phyloP scores from a whole-genome alignment of 2,888 invertebrate species.

The Odontomyia ornata region DNA sequence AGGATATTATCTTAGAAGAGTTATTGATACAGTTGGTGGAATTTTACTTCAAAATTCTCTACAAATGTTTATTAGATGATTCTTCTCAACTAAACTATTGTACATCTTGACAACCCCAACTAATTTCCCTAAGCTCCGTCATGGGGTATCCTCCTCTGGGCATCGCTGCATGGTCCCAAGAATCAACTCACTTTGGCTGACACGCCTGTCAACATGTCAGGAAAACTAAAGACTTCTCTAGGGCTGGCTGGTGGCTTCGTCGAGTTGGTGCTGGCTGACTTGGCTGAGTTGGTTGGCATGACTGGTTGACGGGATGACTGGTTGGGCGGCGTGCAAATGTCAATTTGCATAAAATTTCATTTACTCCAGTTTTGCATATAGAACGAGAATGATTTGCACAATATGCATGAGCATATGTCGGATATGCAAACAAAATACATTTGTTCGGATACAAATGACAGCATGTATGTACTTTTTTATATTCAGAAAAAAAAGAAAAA shows the following conservation, averaged over 20 bases:
- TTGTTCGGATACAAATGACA: neutral
- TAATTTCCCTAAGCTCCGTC: neutral
- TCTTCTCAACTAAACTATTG: no score
- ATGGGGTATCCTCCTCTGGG: neutral
- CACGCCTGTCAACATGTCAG: constrained; percentile 51
- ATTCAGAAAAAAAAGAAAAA: no score
- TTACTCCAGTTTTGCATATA: constrained; percentile 39
- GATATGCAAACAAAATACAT: neutral
- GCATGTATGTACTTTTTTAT: no score
- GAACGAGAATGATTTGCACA: neutral
- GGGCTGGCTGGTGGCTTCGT: constrained; percentile 23
- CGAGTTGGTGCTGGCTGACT: neutral
- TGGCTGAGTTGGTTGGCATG: neutral
- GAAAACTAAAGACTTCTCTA: constrained; percentile 50
- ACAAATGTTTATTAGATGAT: no score
- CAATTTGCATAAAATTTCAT: constrained; percentile 51
- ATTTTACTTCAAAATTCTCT: no score
- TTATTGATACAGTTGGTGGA: no score
- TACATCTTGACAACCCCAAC: neutral
- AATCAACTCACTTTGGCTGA: constrained; percentile 46
- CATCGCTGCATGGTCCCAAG: constrained; percentile 1
- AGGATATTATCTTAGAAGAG: neutral
- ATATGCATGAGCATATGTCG: neutral
- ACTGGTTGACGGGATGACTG: neutral
- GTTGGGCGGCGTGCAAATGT: constrained; percentile 47